A percentile compares a stretch with the other conserved stretches of the same genome.
Evolutionary conservation across 2,113 vertebrate species (phyloP).

Genomic region (Rhodinocichla rosea): DNA sequence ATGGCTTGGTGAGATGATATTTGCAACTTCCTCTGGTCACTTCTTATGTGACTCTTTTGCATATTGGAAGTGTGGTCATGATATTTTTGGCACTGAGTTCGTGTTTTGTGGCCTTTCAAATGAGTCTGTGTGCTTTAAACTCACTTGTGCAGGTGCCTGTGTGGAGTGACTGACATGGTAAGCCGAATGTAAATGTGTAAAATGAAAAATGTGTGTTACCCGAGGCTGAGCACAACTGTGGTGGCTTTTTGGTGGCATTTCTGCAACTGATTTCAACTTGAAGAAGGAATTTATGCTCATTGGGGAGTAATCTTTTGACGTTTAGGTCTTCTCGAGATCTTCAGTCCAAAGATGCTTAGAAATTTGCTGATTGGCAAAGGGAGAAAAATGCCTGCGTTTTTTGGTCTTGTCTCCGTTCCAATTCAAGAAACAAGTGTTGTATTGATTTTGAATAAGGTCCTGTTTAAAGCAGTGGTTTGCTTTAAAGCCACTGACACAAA

Average conservation of each 20-base stretch:
- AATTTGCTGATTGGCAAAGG: not conserved
- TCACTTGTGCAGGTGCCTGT: not conserved
- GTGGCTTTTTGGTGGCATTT: not conserved
- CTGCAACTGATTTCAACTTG: not conserved
- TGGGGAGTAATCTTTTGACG: not conserved
- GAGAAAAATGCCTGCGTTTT: not conserved
- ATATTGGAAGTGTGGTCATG: not conserved
- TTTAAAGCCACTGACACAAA: not conserved
- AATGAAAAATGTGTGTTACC: not conserved
- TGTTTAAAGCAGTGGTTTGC: not conserved
- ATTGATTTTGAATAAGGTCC: not conserved
- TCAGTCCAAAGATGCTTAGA: not conserved
- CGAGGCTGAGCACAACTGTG: accelerated
- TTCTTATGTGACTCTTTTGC: not conserved
- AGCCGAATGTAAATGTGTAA: not conserved
- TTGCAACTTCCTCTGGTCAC: not conserved
- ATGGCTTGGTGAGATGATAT: not conserved
- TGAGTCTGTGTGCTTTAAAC: not conserved
- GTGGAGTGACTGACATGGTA: not conserved
- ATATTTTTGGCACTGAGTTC: not conserved
- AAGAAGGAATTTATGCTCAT: not conserved
- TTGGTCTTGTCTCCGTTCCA: not conserved
- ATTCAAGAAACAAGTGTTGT: not conserved
- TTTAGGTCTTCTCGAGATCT: not conserved
- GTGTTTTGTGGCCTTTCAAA: not conserved